Evolutionary conservation across 2,888 invertebrate species (phyloP).

Genomic region (Phyllotreta cruciferae): DNA sequence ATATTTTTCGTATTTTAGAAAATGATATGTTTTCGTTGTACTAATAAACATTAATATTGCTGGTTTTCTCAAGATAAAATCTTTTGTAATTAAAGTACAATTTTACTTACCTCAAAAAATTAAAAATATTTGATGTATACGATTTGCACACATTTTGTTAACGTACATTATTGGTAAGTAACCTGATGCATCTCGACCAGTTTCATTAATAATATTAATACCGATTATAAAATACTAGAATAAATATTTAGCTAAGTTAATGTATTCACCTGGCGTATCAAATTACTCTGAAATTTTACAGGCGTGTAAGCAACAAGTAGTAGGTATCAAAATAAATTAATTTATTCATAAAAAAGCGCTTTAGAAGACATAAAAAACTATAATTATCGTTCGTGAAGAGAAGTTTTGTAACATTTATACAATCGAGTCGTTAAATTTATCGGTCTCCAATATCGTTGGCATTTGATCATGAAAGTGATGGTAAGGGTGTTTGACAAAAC

Average conservation of each 20-base stretch:
- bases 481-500: conserved; percentile 11
- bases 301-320: conserved; percentile 11
- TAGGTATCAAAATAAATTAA: neutral
- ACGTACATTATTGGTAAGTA: too few species aligned
- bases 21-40: conserved; percentile 4
- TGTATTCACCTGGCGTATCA: conserved; percentile 11
- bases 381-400: conserved; percentile 7
- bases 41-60: neutral
- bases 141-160: too few species aligned
- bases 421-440: conserved; percentile 11
- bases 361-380: conserved; percentile 12
- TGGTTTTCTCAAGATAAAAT: neutral
- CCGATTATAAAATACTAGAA: too few species aligned
- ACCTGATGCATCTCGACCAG: too few species aligned
- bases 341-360: conserved; percentile 7
- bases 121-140: too few species aligned
- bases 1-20: conserved; percentile 12
- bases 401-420: conserved; percentile 16
- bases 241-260: conserved; percentile 6
- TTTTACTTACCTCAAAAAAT: too few species aligned
- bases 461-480: neutral
- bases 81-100: too few species aligned
- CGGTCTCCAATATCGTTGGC: neutral
- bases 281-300: conserved; percentile 3
- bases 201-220: too few species aligned